phyloP scores from a whole-genome alignment of 2,888 invertebrate genomes.

The Eumerus sabulonum region DNA sequence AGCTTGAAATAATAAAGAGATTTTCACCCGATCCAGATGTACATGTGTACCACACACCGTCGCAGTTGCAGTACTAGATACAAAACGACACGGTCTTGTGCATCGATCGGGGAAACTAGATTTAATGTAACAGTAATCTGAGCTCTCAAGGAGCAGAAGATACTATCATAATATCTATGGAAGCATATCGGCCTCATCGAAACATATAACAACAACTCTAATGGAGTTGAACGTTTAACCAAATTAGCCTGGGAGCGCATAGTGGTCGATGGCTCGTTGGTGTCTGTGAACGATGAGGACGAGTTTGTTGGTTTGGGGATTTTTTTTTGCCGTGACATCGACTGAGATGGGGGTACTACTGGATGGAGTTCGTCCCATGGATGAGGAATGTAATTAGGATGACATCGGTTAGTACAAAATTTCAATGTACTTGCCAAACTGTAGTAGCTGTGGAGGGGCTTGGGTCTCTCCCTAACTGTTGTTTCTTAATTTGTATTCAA shows the following conservation, averaged over 20 bases:
- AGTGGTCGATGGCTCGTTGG: conserved; percentile 15
- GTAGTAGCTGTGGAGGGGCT: conserved; percentile 1
- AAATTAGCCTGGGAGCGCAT: conserved; percentile 57
- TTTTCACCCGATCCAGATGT: conserved; percentile 63
- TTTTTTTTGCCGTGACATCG: conserved; percentile 34
- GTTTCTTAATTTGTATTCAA: conserved; percentile 66
- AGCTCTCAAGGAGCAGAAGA: conserved; percentile 29
- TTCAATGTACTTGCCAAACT: conserved; percentile 42
- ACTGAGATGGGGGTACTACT: conserved; percentile 34
- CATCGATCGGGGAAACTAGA: conserved; percentile 62
- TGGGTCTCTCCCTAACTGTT: conserved; percentile 48
- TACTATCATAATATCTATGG: conserved; percentile 59
- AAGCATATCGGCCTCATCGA: conserved; percentile 61
- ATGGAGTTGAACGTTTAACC: conserved; percentile 62
- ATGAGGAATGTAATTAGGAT: conserved; percentile 64
- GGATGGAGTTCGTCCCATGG: conserved; percentile 42
- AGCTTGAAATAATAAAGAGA: conserved; percentile 66
- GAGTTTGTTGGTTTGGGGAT: neutral
- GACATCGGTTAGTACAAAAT: conserved; percentile 58
- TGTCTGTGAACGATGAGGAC: conserved; percentile 33
- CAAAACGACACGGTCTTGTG: neutral
- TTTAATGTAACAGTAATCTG: conserved; percentile 63
- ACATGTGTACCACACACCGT: conserved; percentile 63
- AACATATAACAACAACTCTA: conserved; percentile 50
- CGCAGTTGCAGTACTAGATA: conserved; percentile 30